Conservation (phyloP, 2,113 vertebrate genomes). For the Sorex fumeus region DNA sequence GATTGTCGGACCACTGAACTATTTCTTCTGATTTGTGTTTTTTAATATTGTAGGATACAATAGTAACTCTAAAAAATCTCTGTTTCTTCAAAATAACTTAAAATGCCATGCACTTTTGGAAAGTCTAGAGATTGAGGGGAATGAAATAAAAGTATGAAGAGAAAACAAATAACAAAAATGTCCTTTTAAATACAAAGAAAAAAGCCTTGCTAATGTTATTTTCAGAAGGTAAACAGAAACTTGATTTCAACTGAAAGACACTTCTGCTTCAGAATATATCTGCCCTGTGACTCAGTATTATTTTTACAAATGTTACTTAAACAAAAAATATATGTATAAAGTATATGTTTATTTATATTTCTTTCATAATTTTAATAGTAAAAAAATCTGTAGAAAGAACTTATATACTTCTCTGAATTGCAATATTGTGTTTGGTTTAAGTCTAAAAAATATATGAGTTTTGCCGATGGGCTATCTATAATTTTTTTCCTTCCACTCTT, state of each 20-base stretch:
- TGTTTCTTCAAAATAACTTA: slow-evolving; percentile 42
- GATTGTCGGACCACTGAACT: background rate
- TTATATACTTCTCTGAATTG: slow-evolving; percentile 72
- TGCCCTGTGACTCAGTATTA: slow-evolving; percentile 60
- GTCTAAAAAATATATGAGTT: too few relatives aligned
- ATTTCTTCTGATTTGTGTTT: background rate
- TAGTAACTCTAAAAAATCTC: background rate
- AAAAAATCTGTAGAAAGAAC: slow-evolving; percentile 78
- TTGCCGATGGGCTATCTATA: background rate
- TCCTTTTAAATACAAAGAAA: slow-evolving; percentile 71
- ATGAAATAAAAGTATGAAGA: slow-evolving; percentile 37
- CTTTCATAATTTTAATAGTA: slow-evolving; percentile 83
- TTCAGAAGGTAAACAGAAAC: slow-evolving; percentile 73
- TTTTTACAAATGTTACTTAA: slow-evolving; percentile 22
- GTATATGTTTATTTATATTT: background rate
- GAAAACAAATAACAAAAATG: slow-evolving; percentile 9
- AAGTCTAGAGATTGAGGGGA: slow-evolving; percentile 6
- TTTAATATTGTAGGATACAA: background rate
- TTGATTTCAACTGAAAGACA: slow-evolving; percentile 82
- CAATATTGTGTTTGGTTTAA: too few relatives aligned
- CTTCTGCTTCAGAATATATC: slow-evolving; percentile 76
- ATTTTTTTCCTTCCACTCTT: background rate
- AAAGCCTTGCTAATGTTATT: slow-evolving; percentile 65
- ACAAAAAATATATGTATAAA: too few relatives aligned
- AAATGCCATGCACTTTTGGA: background rate